A percentile compares a stretch with the other conserved stretches of the same genome.
Evolutionary conservation across 2,888 invertebrate species (phyloP).

Genomic region (Ennomos quercinarius): DNA sequence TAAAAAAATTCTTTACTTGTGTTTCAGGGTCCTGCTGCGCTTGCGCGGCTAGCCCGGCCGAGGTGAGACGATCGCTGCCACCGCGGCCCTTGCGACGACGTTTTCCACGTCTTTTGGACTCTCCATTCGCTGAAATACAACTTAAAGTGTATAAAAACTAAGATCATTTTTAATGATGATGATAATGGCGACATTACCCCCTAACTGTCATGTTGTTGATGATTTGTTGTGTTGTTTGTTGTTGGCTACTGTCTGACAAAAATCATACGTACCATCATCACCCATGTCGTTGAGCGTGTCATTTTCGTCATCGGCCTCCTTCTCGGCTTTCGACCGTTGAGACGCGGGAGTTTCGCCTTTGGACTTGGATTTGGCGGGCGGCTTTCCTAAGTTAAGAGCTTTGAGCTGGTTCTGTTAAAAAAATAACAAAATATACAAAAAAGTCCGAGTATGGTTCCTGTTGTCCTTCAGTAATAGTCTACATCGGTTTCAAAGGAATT

Average conservation of each 20-base stretch:
- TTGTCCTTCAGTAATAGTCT: too few species aligned
- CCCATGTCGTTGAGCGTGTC: constrained; percentile 67
- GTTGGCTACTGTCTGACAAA: too few species aligned
- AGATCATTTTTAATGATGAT: too few species aligned
- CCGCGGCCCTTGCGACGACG: constrained; percentile 84
- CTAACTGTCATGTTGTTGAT: too few species aligned
- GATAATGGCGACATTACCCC: too few species aligned
- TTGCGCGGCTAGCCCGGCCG: constrained; percentile 78
- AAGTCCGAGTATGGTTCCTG: not conserved
- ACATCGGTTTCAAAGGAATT: too few species aligned
- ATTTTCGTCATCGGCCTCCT: constrained; percentile 60
- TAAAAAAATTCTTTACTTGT: constrained; percentile 69
- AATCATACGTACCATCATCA: constrained; percentile 25
- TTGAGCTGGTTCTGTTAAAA: constrained; percentile 73
- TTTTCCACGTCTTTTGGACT: constrained; percentile 84
- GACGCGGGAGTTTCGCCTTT: constrained; percentile 63
- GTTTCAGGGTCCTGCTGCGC: constrained; percentile 89
- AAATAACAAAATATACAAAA: constrained; percentile 6
- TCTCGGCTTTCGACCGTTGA: constrained; percentile 68
- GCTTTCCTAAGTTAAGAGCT: constrained; percentile 71
- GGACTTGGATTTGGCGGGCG: constrained; percentile 53
- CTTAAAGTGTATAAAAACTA: not conserved
- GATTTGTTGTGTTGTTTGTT: too few species aligned
- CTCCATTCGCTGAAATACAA: constrained; percentile 54
- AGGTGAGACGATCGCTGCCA: constrained; percentile 78